Evolutionary conservation across 1,140 invertebrate species (phyloP), one percentile per base, ranked within the genome.

Genomic region (Gryon sp.): DNA sequence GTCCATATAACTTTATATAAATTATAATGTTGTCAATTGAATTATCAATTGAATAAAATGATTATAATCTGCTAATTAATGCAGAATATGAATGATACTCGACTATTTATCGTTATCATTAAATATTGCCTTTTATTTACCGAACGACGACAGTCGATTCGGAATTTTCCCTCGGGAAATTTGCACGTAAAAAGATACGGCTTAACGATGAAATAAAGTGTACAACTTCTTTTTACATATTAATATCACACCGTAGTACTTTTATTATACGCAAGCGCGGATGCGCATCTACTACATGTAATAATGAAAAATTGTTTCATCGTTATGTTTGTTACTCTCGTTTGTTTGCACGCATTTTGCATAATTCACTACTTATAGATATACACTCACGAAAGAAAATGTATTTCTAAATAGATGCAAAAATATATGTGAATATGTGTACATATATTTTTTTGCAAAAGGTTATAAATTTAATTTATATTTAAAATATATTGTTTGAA

Each of bases 191-290:
- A n/a, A 76, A 76, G 53, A 53, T 70, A 69, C 38, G 41, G 63
- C 79, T 80, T 55, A 65, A 59, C 28, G 40, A 36, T 26, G 41
- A 53, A 63, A 80, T 82, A 81, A 80, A 80, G 46, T 57, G 63
- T 22, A 46, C 50, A 74, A 79, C 34, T 80, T 70, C 18, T 59
- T 59, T 83, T 83, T 81, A 80, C 79, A 81, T 82, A 79, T 82
- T 84, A 84, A 84, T 82, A 76, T 60, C 18, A 22, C 19, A 14
- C 24, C 28, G 43, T 65, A 46, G 48, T 68, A 77, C 73, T 84
- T 80, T 82, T 79, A 81, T 83, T 80, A 75, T 70, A 72, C 28
- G 57, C 14, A 60, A 36, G 40, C 55, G 45, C 62, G 26, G 20
- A 32, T 6, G 48, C 36, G 43, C 55, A 69, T 63, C 32, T 22